phyloP scores from a whole-genome alignment of 2,113 vertebrate species.

The Hippocampus comes region DNA sequence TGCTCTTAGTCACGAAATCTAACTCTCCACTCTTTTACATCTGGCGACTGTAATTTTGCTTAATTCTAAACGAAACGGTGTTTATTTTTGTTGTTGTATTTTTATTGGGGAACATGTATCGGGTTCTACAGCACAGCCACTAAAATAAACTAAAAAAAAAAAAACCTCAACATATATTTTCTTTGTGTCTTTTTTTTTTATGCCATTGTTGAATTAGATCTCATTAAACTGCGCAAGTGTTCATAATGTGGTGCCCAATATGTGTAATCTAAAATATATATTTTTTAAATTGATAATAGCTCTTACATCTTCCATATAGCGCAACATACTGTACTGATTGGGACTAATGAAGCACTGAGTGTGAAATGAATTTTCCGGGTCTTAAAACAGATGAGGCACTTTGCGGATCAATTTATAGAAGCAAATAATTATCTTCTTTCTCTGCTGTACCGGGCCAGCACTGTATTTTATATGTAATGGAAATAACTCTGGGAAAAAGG shows the following conservation, averaged over 20 bases:
- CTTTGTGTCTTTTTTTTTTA: not conserved
- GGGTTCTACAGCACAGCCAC: not conserved
- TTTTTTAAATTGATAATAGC: not conserved
- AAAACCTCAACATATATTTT: not conserved
- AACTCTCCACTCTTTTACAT: no score
- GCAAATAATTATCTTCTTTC: not conserved
- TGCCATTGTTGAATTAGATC: not conserved
- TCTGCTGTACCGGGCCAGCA: not conserved
- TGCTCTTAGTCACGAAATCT: no score
- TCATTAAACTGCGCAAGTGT: not conserved
- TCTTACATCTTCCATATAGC: not conserved
- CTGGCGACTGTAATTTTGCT: not conserved
- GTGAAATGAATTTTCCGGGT: not conserved
- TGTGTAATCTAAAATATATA: not conserved
- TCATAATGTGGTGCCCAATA: not conserved
- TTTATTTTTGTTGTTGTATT: not conserved
- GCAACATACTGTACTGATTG: not conserved
- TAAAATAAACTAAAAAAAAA: not conserved
- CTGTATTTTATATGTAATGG: slow-evolving; percentile 1
- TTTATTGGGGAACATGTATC: not conserved
- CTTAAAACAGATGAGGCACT: not conserved
- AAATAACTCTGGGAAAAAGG: slow-evolving; percentile 22
- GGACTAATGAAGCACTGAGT: not conserved
- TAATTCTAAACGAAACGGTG: not conserved
- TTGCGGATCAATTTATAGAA: not conserved